Base-by-base conservation (phyloP, 2,888 invertebrate species). In the Pachliopta kotzebuea region DNA sequence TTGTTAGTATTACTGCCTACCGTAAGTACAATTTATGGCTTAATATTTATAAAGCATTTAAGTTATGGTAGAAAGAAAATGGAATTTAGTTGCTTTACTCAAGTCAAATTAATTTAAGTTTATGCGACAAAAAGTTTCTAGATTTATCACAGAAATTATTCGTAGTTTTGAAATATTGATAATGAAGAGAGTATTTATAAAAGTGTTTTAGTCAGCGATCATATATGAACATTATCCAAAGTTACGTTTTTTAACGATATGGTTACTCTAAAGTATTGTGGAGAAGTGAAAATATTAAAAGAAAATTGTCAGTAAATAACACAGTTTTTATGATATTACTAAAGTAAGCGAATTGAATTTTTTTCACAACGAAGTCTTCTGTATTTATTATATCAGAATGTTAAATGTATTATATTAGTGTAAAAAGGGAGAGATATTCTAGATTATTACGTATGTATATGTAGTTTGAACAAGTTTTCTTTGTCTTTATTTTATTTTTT, bases 1-100 rank as follows among this genome's bases (percentile, higher is more conserved):
- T 52, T 52, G 50, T 52, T 52, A 52, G 50, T 52, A 52, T 52
- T 52, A 52, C 50, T 52, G 50, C 50, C 50, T 52, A 52, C 50
- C 50, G 50, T 52, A 52, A 52, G 50, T 52, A 52, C 50, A 52
- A 52, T 52, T 52, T 52, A 52, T 52, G n/a, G 21, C 50, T 52
- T 52, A 52, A 52, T 52, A 52, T 52, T 52, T 52, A 52, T 21
- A 52, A 52, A 52, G 21, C 21, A 52, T 52, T 52, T 52, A 52
- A 52, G 50, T 52, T 52, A 52, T 21, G 50, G n/a, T 52, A 21
- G 21, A 52, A 21, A 23, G 11, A n/a, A 52, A 45, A 45, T 45
- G 18, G n/a, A n/a, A n/a, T 45, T 45, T 45, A 18, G 6, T 45
- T 45, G 45, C 45, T 45, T 18, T 45, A 45, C n/a, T 8, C 45